Percentiles rank a stretch among this genome's conserved stretches.
Evolutionary conservation across 2,888 invertebrate species (phyloP).

Genomic region (Netelia virgata): DNA sequence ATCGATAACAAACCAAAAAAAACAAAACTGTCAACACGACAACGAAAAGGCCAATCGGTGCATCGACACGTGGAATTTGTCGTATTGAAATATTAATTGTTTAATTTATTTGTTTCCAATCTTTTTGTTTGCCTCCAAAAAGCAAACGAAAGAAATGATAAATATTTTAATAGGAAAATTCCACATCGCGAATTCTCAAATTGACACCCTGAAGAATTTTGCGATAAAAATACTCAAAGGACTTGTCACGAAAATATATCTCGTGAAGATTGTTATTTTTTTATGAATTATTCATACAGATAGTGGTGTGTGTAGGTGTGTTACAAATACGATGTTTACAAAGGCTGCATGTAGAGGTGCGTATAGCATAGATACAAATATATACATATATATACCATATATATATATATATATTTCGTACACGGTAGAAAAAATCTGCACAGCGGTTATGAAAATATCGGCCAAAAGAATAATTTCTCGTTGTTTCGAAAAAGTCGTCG

Average conservation of each 20-base stretch:
- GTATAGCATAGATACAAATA: slow-evolving; percentile 4
- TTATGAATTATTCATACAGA: background rate
- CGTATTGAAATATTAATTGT: too few species aligned
- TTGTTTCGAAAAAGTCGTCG: background rate
- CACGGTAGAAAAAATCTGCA: slow-evolving; percentile 15
- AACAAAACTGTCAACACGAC: background rate
- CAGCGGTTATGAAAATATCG: background rate
- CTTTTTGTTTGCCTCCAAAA: too few species aligned
- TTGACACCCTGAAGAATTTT: background rate
- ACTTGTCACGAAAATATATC: background rate
- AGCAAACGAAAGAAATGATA: too few species aligned
- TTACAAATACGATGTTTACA: slow-evolving; percentile 37
- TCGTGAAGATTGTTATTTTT: too few species aligned
- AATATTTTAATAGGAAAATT: too few species aligned
- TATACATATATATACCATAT: background rate
- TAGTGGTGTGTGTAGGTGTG: slow-evolving; percentile 36
- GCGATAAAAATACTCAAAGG: background rate
- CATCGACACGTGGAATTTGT: too few species aligned
- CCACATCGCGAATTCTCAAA: too few species aligned
- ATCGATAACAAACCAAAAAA: background rate
- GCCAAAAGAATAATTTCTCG: background rate
- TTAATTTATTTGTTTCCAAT: too few species aligned
- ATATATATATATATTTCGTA: background rate
- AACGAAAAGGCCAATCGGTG: background rate
- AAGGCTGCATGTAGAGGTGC: slow-evolving; percentile 54